phyloP scores from a whole-genome alignment of 2,797 vertebrate genomes.

The Pseudochirops cupreus region DNA sequence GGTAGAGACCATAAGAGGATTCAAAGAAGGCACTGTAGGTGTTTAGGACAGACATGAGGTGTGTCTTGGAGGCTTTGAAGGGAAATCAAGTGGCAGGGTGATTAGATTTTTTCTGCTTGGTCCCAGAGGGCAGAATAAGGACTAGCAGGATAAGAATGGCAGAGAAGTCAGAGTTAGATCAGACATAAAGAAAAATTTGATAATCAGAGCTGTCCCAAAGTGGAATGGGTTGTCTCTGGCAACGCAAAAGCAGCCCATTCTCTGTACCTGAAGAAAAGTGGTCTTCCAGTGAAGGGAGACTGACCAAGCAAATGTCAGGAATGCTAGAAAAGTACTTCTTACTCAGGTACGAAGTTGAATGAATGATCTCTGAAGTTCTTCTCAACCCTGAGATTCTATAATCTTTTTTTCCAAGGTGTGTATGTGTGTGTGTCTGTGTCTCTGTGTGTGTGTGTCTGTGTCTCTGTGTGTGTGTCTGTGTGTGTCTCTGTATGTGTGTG shows the following conservation, averaged over 20 bases:
- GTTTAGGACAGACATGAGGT: not conserved
- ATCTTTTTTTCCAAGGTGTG: not conserved
- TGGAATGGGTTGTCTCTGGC: not conserved
- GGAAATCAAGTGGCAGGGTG: not conserved
- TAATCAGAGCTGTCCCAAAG: not conserved
- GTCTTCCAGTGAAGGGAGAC: not conserved
- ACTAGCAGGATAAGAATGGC: not conserved
- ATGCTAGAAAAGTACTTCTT: not conserved
- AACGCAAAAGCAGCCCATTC: not conserved
- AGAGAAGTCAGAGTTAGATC: not conserved
- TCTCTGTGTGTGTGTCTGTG: not conserved
- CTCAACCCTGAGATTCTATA: not conserved
- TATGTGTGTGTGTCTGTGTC: no score
- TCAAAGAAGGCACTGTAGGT: not conserved
- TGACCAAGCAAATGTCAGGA: not conserved
- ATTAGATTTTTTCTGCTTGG: not conserved
- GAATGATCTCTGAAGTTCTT: not conserved
- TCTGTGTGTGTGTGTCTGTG: not conserved
- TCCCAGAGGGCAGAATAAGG: not conserved
- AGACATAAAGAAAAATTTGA: not conserved
- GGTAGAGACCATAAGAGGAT: not conserved
- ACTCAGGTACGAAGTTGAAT: not conserved
- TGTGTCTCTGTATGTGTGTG: no score
- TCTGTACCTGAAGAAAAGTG: not conserved
- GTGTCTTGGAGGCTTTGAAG: not conserved